Conservation (phyloP, 2,888 invertebrate species). For the Lordiphosa andalusiaca region DNA sequence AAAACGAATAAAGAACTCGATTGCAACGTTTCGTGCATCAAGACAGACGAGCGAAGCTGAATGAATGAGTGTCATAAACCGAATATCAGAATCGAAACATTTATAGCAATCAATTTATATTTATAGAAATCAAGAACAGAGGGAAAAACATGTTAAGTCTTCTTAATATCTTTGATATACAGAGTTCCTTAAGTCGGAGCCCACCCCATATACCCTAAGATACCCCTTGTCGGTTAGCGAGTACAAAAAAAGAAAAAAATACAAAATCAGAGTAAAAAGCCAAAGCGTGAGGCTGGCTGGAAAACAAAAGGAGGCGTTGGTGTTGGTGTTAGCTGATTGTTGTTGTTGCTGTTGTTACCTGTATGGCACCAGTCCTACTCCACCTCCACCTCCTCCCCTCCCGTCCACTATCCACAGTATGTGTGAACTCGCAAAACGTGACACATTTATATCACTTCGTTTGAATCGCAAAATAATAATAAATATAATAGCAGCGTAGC, state of each 20-base stretch:
- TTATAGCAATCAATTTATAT: no score
- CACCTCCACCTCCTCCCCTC: background rate
- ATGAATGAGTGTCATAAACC: no score
- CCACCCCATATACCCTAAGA: constrained; percentile 9
- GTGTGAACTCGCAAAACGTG: constrained; percentile 81
- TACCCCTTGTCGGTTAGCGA: background rate
- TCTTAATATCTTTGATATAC: no score
- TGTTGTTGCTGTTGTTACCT: constrained; percentile 55
- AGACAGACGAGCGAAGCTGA: no score
- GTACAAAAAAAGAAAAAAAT: background rate
- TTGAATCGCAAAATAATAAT: constrained; percentile 78
- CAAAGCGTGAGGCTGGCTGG: constrained; percentile 68
- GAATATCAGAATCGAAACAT: no score
- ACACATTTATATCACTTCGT: constrained; percentile 80
- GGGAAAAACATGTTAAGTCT: no score
- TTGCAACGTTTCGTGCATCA: no score
- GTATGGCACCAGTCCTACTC: constrained; percentile 43
- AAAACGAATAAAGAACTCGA: no score
- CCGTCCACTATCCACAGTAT: constrained; percentile 54
- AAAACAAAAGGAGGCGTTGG: constrained; percentile 76
- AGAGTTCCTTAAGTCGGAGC: no score
- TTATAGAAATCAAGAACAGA: no score
- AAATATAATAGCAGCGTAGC: constrained; percentile 69
- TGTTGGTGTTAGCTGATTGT: constrained; percentile 72
- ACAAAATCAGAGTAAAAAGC: constrained; percentile 71